A percentile compares a stretch with the other conserved stretches of the same genome.
These are phyloP conservation scores for Cyrtodaria siliqua DNA, from an alignment of 2,888 invertebrate species.

Conservation along the genomic window DNA sequence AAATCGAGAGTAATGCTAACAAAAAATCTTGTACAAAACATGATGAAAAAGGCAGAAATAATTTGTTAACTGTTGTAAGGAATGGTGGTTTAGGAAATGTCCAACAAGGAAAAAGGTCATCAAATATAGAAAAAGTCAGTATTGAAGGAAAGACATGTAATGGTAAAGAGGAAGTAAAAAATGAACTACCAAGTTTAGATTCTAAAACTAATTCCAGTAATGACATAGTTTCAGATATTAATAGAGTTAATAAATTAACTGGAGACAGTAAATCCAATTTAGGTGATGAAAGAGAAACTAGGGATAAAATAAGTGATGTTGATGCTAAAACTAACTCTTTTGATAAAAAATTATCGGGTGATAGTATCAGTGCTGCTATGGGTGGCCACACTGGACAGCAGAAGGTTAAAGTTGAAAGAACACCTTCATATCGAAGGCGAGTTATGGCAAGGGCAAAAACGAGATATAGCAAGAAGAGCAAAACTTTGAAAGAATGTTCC, in stretches of 20 bases:
- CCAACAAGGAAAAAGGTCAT: background rate
- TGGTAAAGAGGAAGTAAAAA: conserved; percentile 1
- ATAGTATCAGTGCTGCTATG: background rate
- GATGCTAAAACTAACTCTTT: too few relatives aligned
- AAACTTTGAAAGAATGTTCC: conserved; percentile 52
- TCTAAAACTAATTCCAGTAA: too few relatives aligned
- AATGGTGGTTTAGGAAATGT: too few relatives aligned
- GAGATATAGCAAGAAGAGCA: conserved; percentile 50
- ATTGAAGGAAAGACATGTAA: conserved; percentile 15
- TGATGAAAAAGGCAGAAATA: too few relatives aligned
- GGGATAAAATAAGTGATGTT: too few relatives aligned
- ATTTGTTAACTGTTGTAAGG: too few relatives aligned
- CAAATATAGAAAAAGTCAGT: background rate
- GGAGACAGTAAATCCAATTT: background rate
- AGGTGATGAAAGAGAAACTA: conserved; percentile 8
- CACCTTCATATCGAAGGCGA: conserved; percentile 57
- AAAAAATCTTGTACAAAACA: background rate
- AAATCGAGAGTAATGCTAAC: background rate
- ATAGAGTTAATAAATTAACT: background rate
- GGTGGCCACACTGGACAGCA: background rate
- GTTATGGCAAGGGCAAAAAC: conserved; percentile 59
- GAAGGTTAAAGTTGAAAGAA: conserved; percentile 44
- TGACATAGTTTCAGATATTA: background rate
- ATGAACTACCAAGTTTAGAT: too few relatives aligned
- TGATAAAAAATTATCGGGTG: too few relatives aligned